phyloP scores from a whole-genome alignment of 2,797 vertebrate species.

The Lacerta viridis region DNA sequence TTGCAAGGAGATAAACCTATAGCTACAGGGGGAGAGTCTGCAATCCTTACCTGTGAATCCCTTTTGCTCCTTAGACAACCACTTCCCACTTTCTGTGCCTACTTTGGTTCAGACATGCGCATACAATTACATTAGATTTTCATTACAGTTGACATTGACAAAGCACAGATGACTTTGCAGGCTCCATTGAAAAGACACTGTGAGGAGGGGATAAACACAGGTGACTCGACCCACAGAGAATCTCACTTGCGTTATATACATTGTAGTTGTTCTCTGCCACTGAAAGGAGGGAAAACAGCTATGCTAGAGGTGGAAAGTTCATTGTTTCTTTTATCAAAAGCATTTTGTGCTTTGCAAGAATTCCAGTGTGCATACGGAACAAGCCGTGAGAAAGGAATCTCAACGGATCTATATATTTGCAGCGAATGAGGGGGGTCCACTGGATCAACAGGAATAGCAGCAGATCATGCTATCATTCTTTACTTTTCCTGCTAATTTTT shows the following conservation, averaged over 20 bases:
- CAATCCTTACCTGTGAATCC: background rate
- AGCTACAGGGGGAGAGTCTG: background rate
- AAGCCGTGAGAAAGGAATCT: background rate
- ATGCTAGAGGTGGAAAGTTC: background rate
- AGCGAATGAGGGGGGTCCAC: background rate
- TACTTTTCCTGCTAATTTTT: slow-evolving; percentile 20
- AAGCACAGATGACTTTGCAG: background rate
- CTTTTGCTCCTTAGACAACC: background rate
- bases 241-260: background rate
- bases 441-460: slow-evolving; percentile 6
- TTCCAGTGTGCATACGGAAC: background rate
- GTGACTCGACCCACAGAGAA: background rate
- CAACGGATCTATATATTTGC: background rate
- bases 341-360: background rate
- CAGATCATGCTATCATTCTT: slow-evolving; percentile 22
- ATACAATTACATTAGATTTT: background rate
- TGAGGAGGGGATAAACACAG: background rate
- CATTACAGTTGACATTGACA: background rate
- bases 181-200: background rate
- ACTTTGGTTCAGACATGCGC: background rate
- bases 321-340: background rate
- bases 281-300: background rate
- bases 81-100: background rate
- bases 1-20: background rate
- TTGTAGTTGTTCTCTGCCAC: background rate